A percentile compares a stretch with the other conserved stretches of the same genome.
Evolutionary conservation across 2,888 invertebrate genomes (phyloP).

Genomic region (Marronus borbonicus): DNA sequence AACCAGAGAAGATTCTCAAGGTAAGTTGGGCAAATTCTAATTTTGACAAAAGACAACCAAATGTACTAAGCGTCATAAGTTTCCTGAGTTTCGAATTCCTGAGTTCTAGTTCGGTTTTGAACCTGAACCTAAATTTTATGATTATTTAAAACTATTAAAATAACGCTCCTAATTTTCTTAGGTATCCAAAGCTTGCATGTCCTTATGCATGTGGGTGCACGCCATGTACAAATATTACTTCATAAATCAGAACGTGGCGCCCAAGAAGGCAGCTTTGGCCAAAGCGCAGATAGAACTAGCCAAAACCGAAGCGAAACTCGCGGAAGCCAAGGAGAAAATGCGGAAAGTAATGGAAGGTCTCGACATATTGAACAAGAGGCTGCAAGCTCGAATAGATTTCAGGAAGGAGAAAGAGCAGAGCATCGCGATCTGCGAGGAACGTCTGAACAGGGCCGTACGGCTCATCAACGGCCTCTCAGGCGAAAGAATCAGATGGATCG

Average conservation of each 20-base stretch:
- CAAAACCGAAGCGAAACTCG: conserved; percentile 78
- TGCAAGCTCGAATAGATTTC: conserved; percentile 81
- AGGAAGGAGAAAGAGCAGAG: conserved; percentile 82
- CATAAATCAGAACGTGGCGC: conserved; percentile 86
- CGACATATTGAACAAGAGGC: conserved; percentile 80
- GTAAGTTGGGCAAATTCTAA: conserved; percentile 61
- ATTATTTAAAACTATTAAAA: too few relatives aligned
- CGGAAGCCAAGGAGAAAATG: conserved; percentile 84
- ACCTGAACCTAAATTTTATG: too few relatives aligned
- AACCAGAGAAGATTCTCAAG: conserved; percentile 84
- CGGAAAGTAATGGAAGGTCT: conserved; percentile 84
- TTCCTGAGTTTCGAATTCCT: too few relatives aligned
- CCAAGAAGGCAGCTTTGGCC: conserved; percentile 88
- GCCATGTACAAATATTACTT: conserved; percentile 96
- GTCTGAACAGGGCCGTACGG: conserved; percentile 85
- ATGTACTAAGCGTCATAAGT: too few relatives aligned
- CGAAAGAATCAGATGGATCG: conserved; percentile 78
- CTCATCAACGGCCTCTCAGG: conserved; percentile 71
- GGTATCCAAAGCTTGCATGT: conserved; percentile 86
- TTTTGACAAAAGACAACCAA: too few relatives aligned
- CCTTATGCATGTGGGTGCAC: conserved; percentile 91
- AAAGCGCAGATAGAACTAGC: conserved; percentile 80
- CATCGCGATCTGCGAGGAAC: conserved; percentile 82
- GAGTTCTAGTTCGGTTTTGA: too few relatives aligned
- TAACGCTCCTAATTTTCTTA: conserved; percentile 61